Evolutionary conservation across 2,888 invertebrate genomes (phyloP).

Genomic region (Zaprionus lineosus): DNA sequence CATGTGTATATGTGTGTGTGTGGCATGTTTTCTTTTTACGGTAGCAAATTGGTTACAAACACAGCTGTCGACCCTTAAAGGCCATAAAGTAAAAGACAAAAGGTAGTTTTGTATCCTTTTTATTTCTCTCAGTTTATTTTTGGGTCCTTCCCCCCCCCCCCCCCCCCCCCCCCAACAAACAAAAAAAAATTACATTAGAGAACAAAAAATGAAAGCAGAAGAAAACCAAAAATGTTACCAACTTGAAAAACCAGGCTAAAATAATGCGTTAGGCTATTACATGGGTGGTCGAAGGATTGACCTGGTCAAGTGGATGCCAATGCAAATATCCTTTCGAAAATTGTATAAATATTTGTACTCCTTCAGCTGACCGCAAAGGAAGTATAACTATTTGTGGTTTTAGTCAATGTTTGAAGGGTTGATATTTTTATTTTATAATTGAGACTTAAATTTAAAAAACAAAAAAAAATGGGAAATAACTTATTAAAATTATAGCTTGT

Average conservation of each 20-base stretch:
- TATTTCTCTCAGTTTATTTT: background rate
- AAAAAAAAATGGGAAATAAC: no score
- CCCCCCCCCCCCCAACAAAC: no score
- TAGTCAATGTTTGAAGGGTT: no score
- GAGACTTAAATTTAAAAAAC: no score
- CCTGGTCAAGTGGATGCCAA: conserved; percentile 62
- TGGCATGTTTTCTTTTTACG: conserved; percentile 30
- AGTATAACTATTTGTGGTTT: conserved; percentile 51
- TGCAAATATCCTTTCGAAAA: conserved; percentile 52
- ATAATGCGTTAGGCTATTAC: conserved; percentile 45
- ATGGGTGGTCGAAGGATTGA: conserved; percentile 55
- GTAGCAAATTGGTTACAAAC: conserved; percentile 77
- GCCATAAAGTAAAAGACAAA: conserved; percentile 74
- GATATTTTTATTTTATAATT: no score
- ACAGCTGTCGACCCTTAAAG: conserved; percentile 77
- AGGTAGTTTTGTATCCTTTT: conserved; percentile 45
- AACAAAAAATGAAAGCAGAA: conserved; percentile 10
- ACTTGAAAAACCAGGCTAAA: conserved; percentile 19
- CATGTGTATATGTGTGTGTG: conserved; percentile 15
- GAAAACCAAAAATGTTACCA: conserved; percentile 31
- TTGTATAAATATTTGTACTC: conserved; percentile 50
- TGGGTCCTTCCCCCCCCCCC: conserved; percentile 19
- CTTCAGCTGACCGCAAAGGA: conserved; percentile 20
- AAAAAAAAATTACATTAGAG: conserved; percentile 63
- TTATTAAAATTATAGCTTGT: no score